Evolutionary conservation across 2,113 vertebrate genomes (phyloP).

Genomic region (Datnioides undecimradiatus): DNA sequence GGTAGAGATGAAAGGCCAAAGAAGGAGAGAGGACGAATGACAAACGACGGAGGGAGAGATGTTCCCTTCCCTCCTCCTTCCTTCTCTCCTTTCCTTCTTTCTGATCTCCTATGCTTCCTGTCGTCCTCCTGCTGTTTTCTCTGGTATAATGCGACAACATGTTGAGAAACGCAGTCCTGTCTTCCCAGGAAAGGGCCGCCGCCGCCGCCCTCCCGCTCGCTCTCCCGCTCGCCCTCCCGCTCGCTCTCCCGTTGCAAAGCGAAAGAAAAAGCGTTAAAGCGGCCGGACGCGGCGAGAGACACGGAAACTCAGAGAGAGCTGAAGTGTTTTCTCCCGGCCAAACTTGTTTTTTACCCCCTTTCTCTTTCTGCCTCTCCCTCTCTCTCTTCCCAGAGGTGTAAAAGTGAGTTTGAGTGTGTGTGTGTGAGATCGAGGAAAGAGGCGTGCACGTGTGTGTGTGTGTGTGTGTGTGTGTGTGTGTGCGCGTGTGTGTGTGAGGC

Average conservation of each 20-base stretch:
- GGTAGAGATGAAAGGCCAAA: background rate
- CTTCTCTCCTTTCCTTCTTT: background rate
- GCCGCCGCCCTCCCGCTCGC: no score
- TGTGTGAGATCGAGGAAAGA: slow-evolving; percentile 11
- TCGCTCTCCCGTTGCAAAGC: slow-evolving; percentile 27
- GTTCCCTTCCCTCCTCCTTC: background rate
- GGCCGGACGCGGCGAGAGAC: slow-evolving; percentile 21
- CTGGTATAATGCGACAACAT: slow-evolving; percentile 30
- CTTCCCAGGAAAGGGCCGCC: slow-evolving; percentile 18
- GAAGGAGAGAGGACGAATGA: background rate
- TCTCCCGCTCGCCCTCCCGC: background rate
- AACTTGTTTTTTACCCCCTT: no score
- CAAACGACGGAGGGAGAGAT: background rate
- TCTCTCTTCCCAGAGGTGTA: slow-evolving; percentile 46
- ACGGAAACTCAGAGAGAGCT: slow-evolving; percentile 54
- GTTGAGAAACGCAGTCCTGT: slow-evolving; percentile 6
- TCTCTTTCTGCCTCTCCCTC: slow-evolving; percentile 11
- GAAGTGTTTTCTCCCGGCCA: slow-evolving; percentile 42
- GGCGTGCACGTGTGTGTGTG: slow-evolving; percentile 23
- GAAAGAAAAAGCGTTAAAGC: slow-evolving; percentile 38
- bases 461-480: slow-evolving; percentile 36
- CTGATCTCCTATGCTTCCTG: background rate
- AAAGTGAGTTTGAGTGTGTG: slow-evolving; percentile 25
- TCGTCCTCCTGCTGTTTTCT: background rate
- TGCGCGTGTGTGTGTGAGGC: slow-evolving; percentile 33